Evolutionary conservation across 2,888 invertebrate species (phyloP).

Genomic region (Graphium colonna): DNA sequence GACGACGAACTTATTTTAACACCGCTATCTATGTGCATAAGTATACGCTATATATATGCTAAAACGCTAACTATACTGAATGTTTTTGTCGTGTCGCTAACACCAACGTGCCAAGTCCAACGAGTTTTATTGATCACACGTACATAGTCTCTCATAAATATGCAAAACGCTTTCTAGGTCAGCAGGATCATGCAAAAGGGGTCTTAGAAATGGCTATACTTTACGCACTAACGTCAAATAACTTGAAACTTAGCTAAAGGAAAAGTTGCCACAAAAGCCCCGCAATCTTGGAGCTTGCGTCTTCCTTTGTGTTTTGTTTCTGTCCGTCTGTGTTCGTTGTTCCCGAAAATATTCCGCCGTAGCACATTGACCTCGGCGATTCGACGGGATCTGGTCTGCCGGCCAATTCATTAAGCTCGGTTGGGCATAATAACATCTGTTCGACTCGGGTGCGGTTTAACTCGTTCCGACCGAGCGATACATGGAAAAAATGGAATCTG

Average conservation of each 20-base stretch:
- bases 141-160: constrained; percentile 19
- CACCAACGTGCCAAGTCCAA: background rate
- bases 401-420: background rate
- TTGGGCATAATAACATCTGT: background rate
- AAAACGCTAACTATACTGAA: background rate
- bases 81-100: background rate
- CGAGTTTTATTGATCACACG: constrained; percentile 6
- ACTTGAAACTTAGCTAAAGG: constrained; percentile 6
- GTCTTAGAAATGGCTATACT: constrained; percentile 8
- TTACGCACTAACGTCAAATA: constrained; percentile 12
- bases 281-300: background rate
- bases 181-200: constrained; percentile 9
- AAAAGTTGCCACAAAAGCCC: background rate
- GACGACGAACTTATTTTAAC: too few species aligned
- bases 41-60: background rate
- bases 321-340: too few species aligned
- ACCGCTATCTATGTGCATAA: too few species aligned
- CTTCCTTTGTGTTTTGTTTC: background rate
- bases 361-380: background rate
- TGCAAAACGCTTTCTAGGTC: constrained; percentile 15
- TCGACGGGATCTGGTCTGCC: background rate
- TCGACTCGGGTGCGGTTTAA: background rate
- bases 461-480: background rate
- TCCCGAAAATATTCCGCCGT: background rate
- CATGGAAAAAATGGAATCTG: too few species aligned